Evolutionary conservation across 2,888 invertebrate species (phyloP).

Genomic region (Acrobasis consociella): DNA sequence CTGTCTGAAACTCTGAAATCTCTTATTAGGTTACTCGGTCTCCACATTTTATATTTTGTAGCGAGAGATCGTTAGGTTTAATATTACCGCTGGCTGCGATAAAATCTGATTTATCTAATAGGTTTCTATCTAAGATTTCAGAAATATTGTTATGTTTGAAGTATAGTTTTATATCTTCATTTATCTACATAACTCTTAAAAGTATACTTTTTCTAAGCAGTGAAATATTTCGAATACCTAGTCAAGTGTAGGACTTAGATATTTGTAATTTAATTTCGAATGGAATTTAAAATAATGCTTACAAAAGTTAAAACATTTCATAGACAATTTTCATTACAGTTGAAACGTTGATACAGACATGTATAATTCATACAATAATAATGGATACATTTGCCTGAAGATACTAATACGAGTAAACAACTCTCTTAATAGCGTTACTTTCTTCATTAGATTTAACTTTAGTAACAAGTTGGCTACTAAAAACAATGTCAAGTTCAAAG

Average conservation of each 20-base stretch:
- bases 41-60: not conserved
- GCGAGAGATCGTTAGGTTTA: not conserved
- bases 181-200: not conserved
- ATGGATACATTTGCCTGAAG: too few relatives aligned
- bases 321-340: too few relatives aligned
- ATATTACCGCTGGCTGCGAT: not conserved
- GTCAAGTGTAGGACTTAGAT: too few relatives aligned
- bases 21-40: not conserved
- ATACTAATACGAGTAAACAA: too few relatives aligned
- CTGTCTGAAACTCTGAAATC: constrained; percentile 1
- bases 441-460: too few relatives aligned
- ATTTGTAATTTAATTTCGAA: too few relatives aligned
- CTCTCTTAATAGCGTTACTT: too few relatives aligned
- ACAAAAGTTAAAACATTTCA: too few relatives aligned
- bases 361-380: too few relatives aligned
- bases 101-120: not conserved
- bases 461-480: not conserved
- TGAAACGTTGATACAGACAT: too few relatives aligned
- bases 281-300: too few relatives aligned
- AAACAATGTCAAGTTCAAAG: constrained; percentile 3
- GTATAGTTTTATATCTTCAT: not conserved
- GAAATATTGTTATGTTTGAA: not conserved
- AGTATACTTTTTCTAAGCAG: not conserved
- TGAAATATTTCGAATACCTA: too few relatives aligned
- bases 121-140: not conserved